These are phyloP conservation scores for Pelobates fuscus DNA, from an alignment of 2,113 vertebrate genomes.

Conservation along the genomic window DNA sequence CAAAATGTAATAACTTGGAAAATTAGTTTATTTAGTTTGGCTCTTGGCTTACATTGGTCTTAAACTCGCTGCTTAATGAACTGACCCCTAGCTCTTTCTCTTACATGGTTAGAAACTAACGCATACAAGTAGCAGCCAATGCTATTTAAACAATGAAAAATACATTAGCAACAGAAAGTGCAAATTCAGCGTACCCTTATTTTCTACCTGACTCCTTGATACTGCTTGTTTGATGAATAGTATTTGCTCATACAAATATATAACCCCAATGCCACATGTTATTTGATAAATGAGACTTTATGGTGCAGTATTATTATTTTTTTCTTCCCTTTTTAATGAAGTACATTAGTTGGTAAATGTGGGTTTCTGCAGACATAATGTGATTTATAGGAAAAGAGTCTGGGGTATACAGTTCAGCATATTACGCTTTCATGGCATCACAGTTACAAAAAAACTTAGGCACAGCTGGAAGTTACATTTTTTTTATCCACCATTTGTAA, in stretches of 20 bases:
- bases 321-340: background rate
- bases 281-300: conserved; percentile 18
- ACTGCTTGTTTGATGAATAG: conserved; percentile 16
- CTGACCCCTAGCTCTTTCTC: background rate
- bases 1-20: too few species aligned
- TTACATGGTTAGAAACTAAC: background rate
- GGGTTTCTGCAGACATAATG: background rate
- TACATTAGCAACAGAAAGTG: conserved; percentile 1
- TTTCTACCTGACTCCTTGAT: background rate
- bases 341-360: background rate
- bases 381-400: background rate
- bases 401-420: background rate
- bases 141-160: background rate
- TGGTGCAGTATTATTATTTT: background rate
- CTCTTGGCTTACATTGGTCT: too few species aligned
- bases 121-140: background rate
- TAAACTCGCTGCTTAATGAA: too few species aligned
- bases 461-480: too few species aligned
- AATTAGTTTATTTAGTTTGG: too few species aligned
- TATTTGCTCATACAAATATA: background rate
- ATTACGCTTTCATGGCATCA: background rate
- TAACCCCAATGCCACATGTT: background rate
- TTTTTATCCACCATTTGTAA: too few species aligned
- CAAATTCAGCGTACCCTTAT: background rate
- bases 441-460: background rate